These are phyloP conservation scores for Pluvianellus socialis DNA, from an alignment of 2,113 vertebrate genomes.

Conservation along the genomic window DNA sequence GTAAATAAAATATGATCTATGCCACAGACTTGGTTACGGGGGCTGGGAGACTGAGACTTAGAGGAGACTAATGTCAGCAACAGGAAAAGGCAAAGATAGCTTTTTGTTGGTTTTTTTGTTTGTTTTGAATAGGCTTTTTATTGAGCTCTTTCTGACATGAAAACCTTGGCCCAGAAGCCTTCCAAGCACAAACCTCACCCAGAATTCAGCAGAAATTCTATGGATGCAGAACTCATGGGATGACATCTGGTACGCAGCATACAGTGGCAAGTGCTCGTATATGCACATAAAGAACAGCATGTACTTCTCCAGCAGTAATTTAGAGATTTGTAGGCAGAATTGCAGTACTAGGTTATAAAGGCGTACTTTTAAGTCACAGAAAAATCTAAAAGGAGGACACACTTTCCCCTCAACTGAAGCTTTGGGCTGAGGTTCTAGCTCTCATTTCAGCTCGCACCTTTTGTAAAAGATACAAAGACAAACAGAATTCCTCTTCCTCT, in stretches of 20 bases:
- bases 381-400: not conserved
- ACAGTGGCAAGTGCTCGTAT: not conserved
- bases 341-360: not conserved
- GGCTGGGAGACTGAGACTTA: not conserved
- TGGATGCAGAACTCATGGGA: not conserved
- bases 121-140: not conserved
- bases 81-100: not conserved
- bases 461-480: not conserved
- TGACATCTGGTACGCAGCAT: rapidly evolving
- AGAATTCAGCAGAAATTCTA: not conserved
- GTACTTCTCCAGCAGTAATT: not conserved
- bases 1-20: not conserved
- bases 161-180: not conserved
- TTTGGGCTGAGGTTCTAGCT: not conserved
- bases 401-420: not conserved
- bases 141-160: not conserved
- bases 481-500: not conserved
- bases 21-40: not conserved
- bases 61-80: not conserved
- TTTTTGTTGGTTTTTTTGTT: not conserved
- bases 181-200: not conserved
- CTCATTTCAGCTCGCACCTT: not conserved
- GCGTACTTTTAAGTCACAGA: not conserved
- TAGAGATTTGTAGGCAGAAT: not conserved
- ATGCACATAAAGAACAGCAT: not conserved